A percentile compares a stretch with the other conserved stretches of the same genome.
Conservation (phyloP, 2,888 invertebrate genomes). For the Leucophora obtusa region DNA sequence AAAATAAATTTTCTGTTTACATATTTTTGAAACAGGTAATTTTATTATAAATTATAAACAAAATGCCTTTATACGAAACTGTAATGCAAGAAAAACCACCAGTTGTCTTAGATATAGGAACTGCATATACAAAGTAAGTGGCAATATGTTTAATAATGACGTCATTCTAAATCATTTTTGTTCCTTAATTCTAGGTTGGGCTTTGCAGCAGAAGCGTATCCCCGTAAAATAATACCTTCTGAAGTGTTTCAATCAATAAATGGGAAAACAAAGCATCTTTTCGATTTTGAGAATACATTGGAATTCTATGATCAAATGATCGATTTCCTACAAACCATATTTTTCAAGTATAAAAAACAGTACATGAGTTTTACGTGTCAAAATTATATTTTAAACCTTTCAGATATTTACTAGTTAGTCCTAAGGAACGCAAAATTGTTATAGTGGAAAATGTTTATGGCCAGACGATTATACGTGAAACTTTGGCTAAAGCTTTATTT, state of each 20-base stretch:
- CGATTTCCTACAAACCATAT: conserved; percentile 91
- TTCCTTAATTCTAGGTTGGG: conserved; percentile 85
- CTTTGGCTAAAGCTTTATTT: conserved; percentile 94
- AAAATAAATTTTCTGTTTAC: too few species aligned
- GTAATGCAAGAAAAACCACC: conserved; percentile 92
- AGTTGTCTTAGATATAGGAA: conserved; percentile 93
- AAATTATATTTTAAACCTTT: neutral
- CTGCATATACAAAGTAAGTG: conserved; percentile 93
- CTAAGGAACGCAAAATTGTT: conserved; percentile 94
- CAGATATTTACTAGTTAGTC: conserved; percentile 93
- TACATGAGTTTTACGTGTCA: neutral
- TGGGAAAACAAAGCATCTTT: conserved; percentile 82
- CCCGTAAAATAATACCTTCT: conserved; percentile 91
- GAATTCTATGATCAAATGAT: conserved; percentile 92
- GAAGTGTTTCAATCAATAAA: conserved; percentile 85
- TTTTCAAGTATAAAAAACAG: conserved; percentile 86
- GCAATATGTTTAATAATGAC: conserved; percentile 58
- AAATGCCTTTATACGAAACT: conserved; percentile 89
- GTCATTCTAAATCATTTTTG: conserved; percentile 58
- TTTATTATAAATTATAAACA: conserved; percentile 30
- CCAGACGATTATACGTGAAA: conserved; percentile 89
- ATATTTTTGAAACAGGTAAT: too few species aligned
- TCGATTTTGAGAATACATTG: conserved; percentile 82
- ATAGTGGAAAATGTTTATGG: conserved; percentile 94
- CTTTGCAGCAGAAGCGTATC: conserved; percentile 92